These are phyloP conservation scores for Takifugu bimaculatus DNA, from an alignment of 2,113 vertebrate genomes.

Conservation along the genomic window DNA sequence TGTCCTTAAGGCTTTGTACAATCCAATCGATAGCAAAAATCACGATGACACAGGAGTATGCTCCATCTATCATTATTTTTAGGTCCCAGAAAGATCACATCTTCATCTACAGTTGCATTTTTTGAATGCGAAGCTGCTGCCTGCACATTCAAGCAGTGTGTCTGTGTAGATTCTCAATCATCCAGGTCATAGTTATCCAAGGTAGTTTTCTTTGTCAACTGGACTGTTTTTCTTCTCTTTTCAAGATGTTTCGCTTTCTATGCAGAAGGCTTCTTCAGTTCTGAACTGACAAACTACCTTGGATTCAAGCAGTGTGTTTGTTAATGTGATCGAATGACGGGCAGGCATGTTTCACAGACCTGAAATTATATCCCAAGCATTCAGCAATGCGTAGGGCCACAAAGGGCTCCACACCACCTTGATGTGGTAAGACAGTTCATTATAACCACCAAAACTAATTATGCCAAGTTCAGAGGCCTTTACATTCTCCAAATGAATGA, in stretches of 20 bases:
- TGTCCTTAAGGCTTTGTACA: not conserved
- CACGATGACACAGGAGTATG: not conserved
- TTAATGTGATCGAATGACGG: conserved; percentile 4
- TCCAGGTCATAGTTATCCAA: too few species aligned
- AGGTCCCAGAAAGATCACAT: not conserved
- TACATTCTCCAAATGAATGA: too few species aligned
- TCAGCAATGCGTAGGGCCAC: not conserved
- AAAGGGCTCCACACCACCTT: too few species aligned
- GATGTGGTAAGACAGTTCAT: too few species aligned
- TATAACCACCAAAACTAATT: too few species aligned
- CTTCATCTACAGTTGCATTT: conserved; percentile 28
- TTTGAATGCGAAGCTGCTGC: conserved; percentile 26
- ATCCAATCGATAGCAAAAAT: conserved; percentile 4
- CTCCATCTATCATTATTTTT: not conserved
- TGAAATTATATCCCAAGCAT: not conserved
- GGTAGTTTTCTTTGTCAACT: too few species aligned
- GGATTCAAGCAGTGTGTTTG: conserved; percentile 1
- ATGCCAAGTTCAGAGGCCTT: too few species aligned
- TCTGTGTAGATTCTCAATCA: not conserved
- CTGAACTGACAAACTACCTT: too few species aligned
- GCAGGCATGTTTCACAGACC: conserved; percentile 2
- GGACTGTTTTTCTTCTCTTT: too few species aligned
- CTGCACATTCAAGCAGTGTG: not conserved
- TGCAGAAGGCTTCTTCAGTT: too few species aligned
- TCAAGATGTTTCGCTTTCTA: too few species aligned